phyloP scores from a whole-genome alignment of 1,140 invertebrate genomes.

The Anthonomus grandis region DNA sequence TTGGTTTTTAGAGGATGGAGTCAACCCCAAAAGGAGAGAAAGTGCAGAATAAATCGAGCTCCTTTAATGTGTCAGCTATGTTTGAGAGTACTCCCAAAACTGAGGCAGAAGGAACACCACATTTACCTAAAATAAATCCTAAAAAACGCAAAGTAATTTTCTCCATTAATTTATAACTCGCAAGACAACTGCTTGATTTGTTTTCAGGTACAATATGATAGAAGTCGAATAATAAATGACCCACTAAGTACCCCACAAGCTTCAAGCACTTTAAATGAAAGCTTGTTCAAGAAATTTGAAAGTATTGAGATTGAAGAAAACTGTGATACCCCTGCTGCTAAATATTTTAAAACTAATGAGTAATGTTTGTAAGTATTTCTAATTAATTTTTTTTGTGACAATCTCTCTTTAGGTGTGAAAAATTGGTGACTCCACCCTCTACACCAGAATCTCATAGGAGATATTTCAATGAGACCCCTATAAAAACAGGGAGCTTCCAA shows the following conservation, averaged over 20 bases:
- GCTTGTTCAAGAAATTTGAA: constrained; percentile 31
- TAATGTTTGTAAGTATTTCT: constrained; percentile 7
- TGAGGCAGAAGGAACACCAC: constrained; percentile 12
- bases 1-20: constrained; percentile 14
- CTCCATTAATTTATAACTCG: too few relatives aligned
- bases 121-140: neutral
- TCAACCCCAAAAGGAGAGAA: constrained; percentile 15
- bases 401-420: constrained; percentile 19
- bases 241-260: constrained; percentile 28
- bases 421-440: constrained; percentile 9
- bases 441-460: constrained; percentile 6
- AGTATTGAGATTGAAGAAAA: constrained; percentile 27
- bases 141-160: constrained; percentile 26
- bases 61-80: constrained; percentile 7
- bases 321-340: constrained; percentile 7
- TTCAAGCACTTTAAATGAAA: constrained; percentile 36
- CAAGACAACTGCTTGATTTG: neutral
- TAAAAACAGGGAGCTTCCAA: constrained; percentile 16
- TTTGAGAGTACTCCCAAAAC: constrained; percentile 27
- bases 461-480: constrained; percentile 6
- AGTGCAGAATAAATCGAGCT: constrained; percentile 14
- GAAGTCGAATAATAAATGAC: constrained; percentile 18
- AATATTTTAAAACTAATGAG: constrained; percentile 19
- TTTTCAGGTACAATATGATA: constrained; percentile 14
- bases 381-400: neutral